These are phyloP conservation scores for Drosophila tanythrix DNA, from an alignment of 2,888 invertebrate genomes.

Conservation along the genomic window DNA sequence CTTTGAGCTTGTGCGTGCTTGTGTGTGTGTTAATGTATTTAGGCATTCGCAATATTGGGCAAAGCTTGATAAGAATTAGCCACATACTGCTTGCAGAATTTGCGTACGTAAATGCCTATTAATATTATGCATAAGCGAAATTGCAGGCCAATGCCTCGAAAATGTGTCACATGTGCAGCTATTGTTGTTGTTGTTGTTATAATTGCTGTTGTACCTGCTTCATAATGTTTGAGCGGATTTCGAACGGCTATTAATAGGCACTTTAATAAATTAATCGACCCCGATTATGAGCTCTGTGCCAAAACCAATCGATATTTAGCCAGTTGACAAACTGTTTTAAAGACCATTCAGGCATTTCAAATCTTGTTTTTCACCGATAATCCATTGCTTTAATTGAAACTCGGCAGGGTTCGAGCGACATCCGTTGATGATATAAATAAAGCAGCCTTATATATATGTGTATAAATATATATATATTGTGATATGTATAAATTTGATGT, in stretches of 20 bases:
- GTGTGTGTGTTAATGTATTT: constrained; percentile 23
- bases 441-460: constrained; percentile 7
- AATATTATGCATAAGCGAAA: constrained; percentile 70
- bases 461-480: neutral
- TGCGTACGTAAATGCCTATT: constrained; percentile 60
- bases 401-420: constrained; percentile 33
- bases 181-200: constrained; percentile 18
- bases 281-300: constrained; percentile 44
- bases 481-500: constrained; percentile 21
- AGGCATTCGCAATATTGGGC: constrained; percentile 63
- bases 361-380: constrained; percentile 27
- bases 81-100: constrained; percentile 28
- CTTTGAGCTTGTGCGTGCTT: constrained; percentile 11
- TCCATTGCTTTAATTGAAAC: constrained; percentile 52
- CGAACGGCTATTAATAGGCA: constrained; percentile 50
- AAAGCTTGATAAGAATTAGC: constrained; percentile 31
- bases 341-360: constrained; percentile 24
- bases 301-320: constrained; percentile 36
- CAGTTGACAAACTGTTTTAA: constrained; percentile 29
- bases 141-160: constrained; percentile 53
- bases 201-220: constrained; percentile 18
- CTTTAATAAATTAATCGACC: constrained; percentile 70
- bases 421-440: constrained; percentile 44
- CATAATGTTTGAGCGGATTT: constrained; percentile 38
- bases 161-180: constrained; percentile 51